Percentiles rank a stretch among this genome's conserved stretches.
These are phyloP conservation scores for Pygoscelis adeliae DNA, from an alignment of 2,113 vertebrate genomes.

Conservation along the genomic window DNA sequence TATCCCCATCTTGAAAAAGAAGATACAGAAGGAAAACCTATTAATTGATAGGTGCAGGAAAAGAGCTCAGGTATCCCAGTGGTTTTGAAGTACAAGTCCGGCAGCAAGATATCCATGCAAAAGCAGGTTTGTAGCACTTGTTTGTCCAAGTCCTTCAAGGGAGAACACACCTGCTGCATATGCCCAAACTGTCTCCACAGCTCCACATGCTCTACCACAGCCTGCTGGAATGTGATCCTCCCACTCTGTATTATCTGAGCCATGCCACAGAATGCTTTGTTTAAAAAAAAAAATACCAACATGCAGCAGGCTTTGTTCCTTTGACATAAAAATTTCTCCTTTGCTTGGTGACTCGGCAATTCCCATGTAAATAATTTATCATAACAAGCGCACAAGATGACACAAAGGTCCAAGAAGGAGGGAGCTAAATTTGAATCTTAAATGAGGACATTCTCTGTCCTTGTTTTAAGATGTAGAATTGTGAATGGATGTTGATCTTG, in stretches of 20 bases:
- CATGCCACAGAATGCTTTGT: background rate
- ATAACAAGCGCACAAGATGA: background rate
- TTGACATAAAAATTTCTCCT: background rate
- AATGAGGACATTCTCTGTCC: background rate
- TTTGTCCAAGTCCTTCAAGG: background rate
- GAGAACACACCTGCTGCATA: background rate
- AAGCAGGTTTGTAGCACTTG: background rate
- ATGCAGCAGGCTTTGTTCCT: background rate
- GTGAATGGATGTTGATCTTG: background rate
- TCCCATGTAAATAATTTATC: slow-evolving; percentile 1
- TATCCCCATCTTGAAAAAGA: background rate
- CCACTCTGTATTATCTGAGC: slow-evolving; percentile 22
- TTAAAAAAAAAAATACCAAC: background rate
- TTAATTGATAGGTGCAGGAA: background rate
- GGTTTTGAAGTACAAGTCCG: background rate
- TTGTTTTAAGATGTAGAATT: background rate
- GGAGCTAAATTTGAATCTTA: slow-evolving; percentile 29
- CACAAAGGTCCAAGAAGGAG: background rate
- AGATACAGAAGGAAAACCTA: background rate
- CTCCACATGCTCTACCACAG: slow-evolving; percentile 8
- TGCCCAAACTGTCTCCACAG: background rate
- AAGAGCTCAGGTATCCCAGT: background rate
- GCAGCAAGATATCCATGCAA: background rate
- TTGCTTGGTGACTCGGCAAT: background rate
- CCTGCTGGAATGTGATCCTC: slow-evolving; percentile 10